Evolutionary conservation across 2,797 vertebrate species (phyloP).

Genomic region (Tadarida brasiliensis): DNA sequence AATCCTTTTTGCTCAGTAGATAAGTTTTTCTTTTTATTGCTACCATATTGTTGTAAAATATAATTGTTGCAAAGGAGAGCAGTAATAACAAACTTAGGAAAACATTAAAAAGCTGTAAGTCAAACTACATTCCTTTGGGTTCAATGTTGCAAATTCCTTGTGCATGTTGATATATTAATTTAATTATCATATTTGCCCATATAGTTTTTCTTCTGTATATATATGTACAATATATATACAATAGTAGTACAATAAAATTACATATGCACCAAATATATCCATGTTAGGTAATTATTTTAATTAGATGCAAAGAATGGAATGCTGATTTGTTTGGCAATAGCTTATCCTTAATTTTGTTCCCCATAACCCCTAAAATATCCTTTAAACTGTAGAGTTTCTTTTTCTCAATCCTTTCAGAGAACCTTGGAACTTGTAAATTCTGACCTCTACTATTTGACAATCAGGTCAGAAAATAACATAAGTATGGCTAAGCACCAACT

Average conservation of each 20-base stretch:
- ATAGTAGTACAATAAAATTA: not conserved
- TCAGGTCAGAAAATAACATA: constrained; percentile 24
- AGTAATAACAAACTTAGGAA: not conserved
- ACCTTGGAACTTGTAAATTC: constrained; percentile 55
- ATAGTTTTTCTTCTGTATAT: not conserved
- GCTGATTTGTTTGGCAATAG: not conserved
- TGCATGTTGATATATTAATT: not conserved
- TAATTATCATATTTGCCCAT: not conserved
- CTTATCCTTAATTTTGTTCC: not conserved
- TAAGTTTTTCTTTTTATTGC: not conserved
- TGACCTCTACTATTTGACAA: constrained; percentile 63
- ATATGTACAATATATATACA: not conserved
- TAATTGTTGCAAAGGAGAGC: not conserved
- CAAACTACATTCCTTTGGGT: constrained; percentile 12
- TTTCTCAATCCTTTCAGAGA: constrained; percentile 33
- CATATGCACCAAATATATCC: not conserved
- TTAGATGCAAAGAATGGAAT: not conserved
- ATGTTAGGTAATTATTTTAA: not conserved
- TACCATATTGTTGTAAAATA: not conserved
- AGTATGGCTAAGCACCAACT: constrained; percentile 17
- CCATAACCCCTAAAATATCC: not conserved
- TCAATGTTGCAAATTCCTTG: not conserved
- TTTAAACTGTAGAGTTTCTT: constrained; percentile 14
- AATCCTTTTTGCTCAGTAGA: not conserved
- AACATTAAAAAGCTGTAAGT: not conserved